phyloP scores from a whole-genome alignment of 2,888 invertebrate genomes.

The Dendrolimus houi region DNA sequence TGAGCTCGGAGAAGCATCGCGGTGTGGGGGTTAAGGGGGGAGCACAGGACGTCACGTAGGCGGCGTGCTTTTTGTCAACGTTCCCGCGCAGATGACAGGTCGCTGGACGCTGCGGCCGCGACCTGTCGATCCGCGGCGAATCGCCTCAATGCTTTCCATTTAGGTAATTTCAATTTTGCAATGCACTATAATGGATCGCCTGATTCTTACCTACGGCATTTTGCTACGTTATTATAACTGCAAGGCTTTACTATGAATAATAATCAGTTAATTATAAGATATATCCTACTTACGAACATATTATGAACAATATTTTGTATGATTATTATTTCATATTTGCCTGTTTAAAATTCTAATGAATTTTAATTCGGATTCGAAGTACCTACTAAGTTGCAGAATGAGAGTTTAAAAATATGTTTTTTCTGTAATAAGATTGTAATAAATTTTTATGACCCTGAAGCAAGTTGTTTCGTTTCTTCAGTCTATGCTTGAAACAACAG shows the following conservation, averaged over 20 bases:
- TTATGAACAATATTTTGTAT: no score
- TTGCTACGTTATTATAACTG: neutral
- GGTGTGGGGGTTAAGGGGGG: constrained; percentile 17
- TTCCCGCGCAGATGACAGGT: constrained; percentile 76
- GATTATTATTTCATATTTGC: no score
- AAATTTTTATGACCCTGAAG: no score
- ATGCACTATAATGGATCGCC: constrained; percentile 14
- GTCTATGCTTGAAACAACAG: no score
- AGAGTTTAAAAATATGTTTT: no score
- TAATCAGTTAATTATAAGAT: neutral
- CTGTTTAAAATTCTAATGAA: no score
- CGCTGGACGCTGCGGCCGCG: constrained; percentile 64
- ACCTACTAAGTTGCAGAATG: no score
- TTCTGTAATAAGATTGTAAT: no score
- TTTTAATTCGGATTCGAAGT: no score
- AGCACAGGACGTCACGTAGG: constrained; percentile 72
- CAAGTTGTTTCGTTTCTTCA: no score
- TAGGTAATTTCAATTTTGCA: constrained; percentile 13
- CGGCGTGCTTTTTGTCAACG: constrained; percentile 75
- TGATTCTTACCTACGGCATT: neutral
- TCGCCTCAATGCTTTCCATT: constrained; percentile 58
- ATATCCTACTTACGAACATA: neutral
- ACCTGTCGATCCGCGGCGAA: constrained; percentile 40
- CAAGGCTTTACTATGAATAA: neutral
- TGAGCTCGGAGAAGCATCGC: constrained; percentile 31